These are phyloP conservation scores for Agelastica alni DNA, from an alignment of 2,888 invertebrate genomes.

Conservation along the genomic window DNA sequence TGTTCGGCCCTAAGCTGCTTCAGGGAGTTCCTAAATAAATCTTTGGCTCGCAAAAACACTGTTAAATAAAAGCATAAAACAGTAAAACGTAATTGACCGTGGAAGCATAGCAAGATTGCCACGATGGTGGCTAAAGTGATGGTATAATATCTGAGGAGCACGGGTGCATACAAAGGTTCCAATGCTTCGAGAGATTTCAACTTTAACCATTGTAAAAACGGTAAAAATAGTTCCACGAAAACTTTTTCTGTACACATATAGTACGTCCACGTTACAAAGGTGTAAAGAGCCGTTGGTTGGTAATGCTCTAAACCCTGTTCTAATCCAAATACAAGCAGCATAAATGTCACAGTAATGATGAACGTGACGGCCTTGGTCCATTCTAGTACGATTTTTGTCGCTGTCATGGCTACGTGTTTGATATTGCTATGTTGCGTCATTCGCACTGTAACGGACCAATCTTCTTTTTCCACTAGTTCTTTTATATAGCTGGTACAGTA, in stretches of 20 bases:
- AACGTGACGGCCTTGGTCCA: constrained; percentile 84
- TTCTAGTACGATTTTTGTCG: constrained; percentile 78
- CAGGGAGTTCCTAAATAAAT: constrained; percentile 63
- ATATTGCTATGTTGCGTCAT: constrained; percentile 71
- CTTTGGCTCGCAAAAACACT: constrained; percentile 68
- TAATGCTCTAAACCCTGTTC: constrained; percentile 78
- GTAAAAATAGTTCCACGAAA: constrained; percentile 69
- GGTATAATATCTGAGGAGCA: constrained; percentile 65
- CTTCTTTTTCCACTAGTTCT: constrained; percentile 73
- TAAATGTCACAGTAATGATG: constrained; percentile 75
- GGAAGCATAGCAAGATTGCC: constrained; percentile 61
- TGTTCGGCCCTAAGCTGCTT: constrained; percentile 64
- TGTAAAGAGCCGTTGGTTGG: constrained; percentile 69
- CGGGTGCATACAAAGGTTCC: constrained; percentile 71
- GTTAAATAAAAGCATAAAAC: constrained; percentile 67
- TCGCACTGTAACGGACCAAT: constrained; percentile 78
- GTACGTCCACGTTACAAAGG: constrained; percentile 68
- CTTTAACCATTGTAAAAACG: constrained; percentile 63
- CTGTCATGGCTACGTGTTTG: constrained; percentile 79
- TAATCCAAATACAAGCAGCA: constrained; percentile 73
- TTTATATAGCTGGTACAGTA: constrained; percentile 77
- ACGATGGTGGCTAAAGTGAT: constrained; percentile 63
- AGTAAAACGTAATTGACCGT: constrained; percentile 64
- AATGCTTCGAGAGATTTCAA: constrained; percentile 71
- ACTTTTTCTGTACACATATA: constrained; percentile 75